A percentile compares a stretch with the other conserved stretches of the same genome.
Conservation (phyloP, 2,113 vertebrate species). For the Theristicus caerulescens region DNA sequence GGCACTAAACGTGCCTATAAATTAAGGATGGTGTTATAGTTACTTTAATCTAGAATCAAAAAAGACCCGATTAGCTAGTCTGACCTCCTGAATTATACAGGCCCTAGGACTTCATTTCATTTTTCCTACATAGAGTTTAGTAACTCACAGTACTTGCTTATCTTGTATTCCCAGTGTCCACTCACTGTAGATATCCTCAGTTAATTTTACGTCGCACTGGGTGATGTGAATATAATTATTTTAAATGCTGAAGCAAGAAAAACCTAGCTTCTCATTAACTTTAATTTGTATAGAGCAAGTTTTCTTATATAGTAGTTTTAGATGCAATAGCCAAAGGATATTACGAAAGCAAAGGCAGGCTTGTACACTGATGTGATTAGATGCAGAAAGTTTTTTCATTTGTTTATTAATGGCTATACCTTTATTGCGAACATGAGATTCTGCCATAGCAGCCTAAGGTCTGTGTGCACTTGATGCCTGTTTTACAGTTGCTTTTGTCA, state of each 20-base stretch:
- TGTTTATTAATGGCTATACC: not conserved
- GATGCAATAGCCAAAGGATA: slow-evolving; percentile 4
- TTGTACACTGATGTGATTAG: not conserved
- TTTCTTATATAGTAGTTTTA: not conserved
- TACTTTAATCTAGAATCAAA: slow-evolving; percentile 40
- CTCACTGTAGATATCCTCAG: slow-evolving; percentile 16
- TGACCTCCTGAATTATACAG: slow-evolving; percentile 41
- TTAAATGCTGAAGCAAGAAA: slow-evolving; percentile 27
- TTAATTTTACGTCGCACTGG: not conserved
- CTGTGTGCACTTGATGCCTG: not conserved
- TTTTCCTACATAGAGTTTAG: not conserved
- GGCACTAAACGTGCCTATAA: slow-evolving; percentile 23
- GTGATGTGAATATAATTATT: slow-evolving; percentile 1
- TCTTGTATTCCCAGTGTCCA: slow-evolving; percentile 48
- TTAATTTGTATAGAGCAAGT: not conserved
- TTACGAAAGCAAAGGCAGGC: not conserved
- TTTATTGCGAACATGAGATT: not conserved
- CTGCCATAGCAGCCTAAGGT: not conserved
- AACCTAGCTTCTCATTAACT: slow-evolving; percentile 36
- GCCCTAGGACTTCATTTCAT: not conserved
- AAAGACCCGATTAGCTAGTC: slow-evolving; percentile 20
- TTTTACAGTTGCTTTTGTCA: not conserved
- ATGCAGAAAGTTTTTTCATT: not conserved
- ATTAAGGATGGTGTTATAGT: slow-evolving; percentile 27
- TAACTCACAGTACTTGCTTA: slow-evolving; percentile 33